phyloP scores from a whole-genome alignment of 2,888 invertebrate genomes.

The Rugalucina vietnamica region DNA sequence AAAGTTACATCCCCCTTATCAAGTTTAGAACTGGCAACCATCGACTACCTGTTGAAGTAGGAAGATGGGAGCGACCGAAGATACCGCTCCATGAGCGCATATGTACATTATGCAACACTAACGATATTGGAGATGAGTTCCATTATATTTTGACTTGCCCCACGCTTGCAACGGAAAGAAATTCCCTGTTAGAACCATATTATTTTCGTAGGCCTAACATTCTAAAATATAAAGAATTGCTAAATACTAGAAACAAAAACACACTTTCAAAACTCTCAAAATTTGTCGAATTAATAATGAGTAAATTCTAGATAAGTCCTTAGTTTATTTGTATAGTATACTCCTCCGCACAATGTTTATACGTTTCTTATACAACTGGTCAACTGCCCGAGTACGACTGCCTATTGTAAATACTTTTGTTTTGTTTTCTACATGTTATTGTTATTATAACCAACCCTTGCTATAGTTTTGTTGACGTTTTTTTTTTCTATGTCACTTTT shows the following conservation, averaged over 20 bases:
- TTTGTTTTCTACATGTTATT: too few species aligned
- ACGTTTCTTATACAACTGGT: too few species aligned
- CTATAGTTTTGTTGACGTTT: too few species aligned
- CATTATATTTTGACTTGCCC: conserved; percentile 30
- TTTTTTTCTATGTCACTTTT: too few species aligned
- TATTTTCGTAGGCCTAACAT: neutral
- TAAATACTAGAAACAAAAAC: conserved; percentile 84
- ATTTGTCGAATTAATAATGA: neutral
- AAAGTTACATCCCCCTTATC: neutral
- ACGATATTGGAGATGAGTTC: conserved; percentile 20
- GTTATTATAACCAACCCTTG: too few species aligned
- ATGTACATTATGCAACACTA: conserved; percentile 20
- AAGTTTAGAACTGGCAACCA: conserved; percentile 29
- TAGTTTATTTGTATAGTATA: too few species aligned
- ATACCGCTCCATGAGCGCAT: conserved; percentile 19
- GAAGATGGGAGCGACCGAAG: conserved; percentile 25
- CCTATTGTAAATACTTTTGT: too few species aligned
- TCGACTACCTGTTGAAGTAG: conserved; percentile 22
- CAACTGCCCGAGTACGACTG: too few species aligned
- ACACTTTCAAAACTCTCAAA: conserved; percentile 33
- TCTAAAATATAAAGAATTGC: neutral
- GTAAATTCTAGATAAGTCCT: too few species aligned
- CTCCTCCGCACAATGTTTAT: too few species aligned
- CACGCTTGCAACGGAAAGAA: conserved; percentile 3
- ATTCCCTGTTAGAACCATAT: neutral